Evolutionary conservation across 1,140 invertebrate species (phyloP), one percentile per base, ranked within the genome.

Genomic region (Zaprionus camerounensis): DNA sequence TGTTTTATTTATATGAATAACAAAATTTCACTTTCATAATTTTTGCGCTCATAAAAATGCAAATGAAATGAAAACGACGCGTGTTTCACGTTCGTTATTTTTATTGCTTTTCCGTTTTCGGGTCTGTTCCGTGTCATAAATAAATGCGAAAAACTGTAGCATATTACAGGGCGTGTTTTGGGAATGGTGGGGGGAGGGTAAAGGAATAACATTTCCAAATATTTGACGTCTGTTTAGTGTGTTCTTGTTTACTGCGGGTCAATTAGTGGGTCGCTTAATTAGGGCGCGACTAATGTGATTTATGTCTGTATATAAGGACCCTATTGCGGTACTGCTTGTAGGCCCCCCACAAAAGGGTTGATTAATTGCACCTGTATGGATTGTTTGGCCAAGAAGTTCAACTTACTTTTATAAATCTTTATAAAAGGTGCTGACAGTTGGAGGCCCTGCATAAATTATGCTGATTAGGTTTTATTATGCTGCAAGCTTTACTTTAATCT

Each of bases 21-120:
- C 55, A 53, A 38, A 87, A 68, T 84, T 91, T 90, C 85, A 85
- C 85, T 90, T 91, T 90, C 86, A 91, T 76, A 80, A 84, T 76
- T 79, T 75, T 80, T 73, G 55, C 44, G 69, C 63, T 81, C 76
- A 66, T 86, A 71, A 82, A 81, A 87, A 80, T 81, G 84, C 77
- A 82, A 86, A 86, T 85, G 72, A 76, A 70, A 75, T 58, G 44
- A 75, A 83, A 71, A 66, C 62, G 22, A 80, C 80, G 61, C 49
- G 38, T 55, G 28, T 62, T 55, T 55, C 26, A 5, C 49, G 49
- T 49, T 26, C 57, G 61, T 70, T 36, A 17, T 26, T 31, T 67
- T 78, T 79, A 70, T 69, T 67, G 69, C 74, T 72, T 79, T 74
- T 79, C 44, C 55, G 44, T 24, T 26, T 28, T n/a, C 20, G 38